Evolutionary conservation across 2,797 vertebrate species (phyloP).

Genomic region (Lycodopsis pacificus): DNA sequence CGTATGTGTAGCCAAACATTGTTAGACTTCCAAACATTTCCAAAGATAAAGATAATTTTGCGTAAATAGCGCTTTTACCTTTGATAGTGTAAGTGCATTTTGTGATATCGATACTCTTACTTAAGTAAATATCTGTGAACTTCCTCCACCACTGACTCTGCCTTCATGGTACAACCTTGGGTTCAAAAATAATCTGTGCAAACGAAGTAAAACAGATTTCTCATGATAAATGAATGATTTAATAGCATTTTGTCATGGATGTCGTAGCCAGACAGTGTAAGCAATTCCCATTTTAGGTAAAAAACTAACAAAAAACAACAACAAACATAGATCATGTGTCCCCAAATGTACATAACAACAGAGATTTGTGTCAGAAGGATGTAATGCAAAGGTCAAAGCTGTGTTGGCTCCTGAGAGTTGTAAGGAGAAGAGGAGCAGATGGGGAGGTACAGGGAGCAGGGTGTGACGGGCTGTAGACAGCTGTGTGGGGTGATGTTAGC

Average conservation of each 20-base stretch:
- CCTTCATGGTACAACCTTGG: background rate
- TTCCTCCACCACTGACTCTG: background rate
- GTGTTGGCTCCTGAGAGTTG: conserved; percentile 22
- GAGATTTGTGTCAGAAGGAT: background rate
- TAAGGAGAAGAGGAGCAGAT: conserved; percentile 26
- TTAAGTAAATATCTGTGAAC: background rate
- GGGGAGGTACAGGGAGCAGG: conserved; percentile 33
- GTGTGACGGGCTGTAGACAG: conserved; percentile 59
- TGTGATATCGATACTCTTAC: background rate
- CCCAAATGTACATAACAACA: background rate
- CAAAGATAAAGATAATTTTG: background rate
- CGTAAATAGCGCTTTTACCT: background rate
- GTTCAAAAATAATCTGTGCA: background rate
- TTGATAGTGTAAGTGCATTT: background rate
- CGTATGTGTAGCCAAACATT: background rate
- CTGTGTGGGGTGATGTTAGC: conserved; percentile 64
- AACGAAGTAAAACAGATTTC: background rate
- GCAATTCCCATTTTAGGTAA: background rate
- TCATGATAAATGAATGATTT: background rate
- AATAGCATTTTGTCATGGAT: background rate
- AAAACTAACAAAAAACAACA: background rate
- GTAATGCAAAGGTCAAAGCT: conserved; percentile 27
- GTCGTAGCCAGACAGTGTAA: background rate
- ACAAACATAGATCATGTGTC: background rate
- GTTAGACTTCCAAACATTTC: background rate